Evolutionary conservation across 1,140 invertebrate species (phyloP), one percentile per base, ranked within the genome.

Genomic region (Lithobius niger): DNA sequence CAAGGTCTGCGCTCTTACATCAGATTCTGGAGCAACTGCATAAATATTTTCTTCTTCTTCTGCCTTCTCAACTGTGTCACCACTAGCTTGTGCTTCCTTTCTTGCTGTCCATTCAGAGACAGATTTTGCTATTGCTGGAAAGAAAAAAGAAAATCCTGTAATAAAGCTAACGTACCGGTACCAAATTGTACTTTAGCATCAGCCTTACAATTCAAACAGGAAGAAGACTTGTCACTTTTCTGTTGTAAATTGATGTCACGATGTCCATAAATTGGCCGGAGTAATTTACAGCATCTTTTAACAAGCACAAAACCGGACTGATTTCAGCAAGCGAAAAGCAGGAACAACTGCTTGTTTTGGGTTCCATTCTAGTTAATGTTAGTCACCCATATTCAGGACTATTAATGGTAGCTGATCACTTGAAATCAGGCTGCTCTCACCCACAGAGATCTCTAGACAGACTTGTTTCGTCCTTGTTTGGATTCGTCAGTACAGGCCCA

Each of bases 61-160:
- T 28, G 60, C 54, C 4, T 48, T 21, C 13, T 67, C 63, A 48
- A 57, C 57, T 10, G 55, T 56, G 6, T 54, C 49, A 24, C 24
- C 56, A 19, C 64, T 54, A 31, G 64, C 58, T 13, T 64, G 64
- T 10, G 66, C 63, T 47, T 69, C 70, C 56, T 74, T 71, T 51
- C 67, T 68, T 47, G 63, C 66, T 57, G 73, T 72, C 71, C 71
- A 76, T 53, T 73, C 72, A 53, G 58, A 60, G n/a, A 73, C 64
- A 28, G 69, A 67, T 47, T 65, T 57, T 49, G 61, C 63, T 16
- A 73, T 65, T 6, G 67, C 71, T 67, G 24, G 28, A 53, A 49
- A 51, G 16, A 57, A 58, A 50, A 45, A 27, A 52, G 18, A 57
- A 62, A n/a, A 36, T 6, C 6, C n/a, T 36, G n/a, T n/a, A 10